Percentiles rank a stretch among this genome's conserved stretches.
phyloP scores from a whole-genome alignment of 2,888 invertebrate genomes.

The Dendrolimus pini region DNA sequence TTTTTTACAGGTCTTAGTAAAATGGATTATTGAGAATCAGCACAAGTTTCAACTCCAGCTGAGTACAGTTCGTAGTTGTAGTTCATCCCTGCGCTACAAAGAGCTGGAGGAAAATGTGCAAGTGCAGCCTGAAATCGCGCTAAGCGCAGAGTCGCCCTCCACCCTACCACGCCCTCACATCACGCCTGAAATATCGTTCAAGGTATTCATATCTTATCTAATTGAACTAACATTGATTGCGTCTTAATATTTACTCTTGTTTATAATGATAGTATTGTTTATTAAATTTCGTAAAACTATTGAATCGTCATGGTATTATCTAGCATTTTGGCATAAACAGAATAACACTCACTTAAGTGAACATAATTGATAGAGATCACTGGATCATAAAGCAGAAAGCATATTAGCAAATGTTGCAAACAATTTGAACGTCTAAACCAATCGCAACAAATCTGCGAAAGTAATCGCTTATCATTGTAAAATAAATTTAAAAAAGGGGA shows the following conservation, averaged over 20 bases:
- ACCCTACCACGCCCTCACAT: constrained; percentile 46
- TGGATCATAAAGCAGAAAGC: no score
- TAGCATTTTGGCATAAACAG: no score
- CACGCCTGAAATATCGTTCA: constrained; percentile 72
- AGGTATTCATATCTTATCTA: constrained; percentile 46
- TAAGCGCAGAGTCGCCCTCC: constrained; percentile 22
- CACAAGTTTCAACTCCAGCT: constrained; percentile 75
- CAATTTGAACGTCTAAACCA: no score
- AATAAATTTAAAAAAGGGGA: not conserved
- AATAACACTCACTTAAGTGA: no score
- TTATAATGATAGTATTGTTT: no score
- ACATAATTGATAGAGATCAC: no score
- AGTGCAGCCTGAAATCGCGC: constrained; percentile 34
- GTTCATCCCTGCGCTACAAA: constrained; percentile 69
- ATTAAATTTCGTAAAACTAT: no score
- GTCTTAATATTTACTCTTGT: no score
- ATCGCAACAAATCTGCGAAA: no score
- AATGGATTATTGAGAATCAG: constrained; percentile 83
- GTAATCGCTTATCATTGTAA: no score
- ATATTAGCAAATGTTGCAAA: no score
- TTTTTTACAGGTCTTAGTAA: constrained; percentile 69
- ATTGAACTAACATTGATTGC: not conserved
- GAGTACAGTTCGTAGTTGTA: constrained; percentile 73
- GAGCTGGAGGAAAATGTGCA: constrained; percentile 58
- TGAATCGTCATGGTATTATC: no score